These are phyloP conservation scores for Gonatopus flavifemur DNA, from an alignment of 1,140 invertebrate species.

Conservation along the genomic window DNA sequence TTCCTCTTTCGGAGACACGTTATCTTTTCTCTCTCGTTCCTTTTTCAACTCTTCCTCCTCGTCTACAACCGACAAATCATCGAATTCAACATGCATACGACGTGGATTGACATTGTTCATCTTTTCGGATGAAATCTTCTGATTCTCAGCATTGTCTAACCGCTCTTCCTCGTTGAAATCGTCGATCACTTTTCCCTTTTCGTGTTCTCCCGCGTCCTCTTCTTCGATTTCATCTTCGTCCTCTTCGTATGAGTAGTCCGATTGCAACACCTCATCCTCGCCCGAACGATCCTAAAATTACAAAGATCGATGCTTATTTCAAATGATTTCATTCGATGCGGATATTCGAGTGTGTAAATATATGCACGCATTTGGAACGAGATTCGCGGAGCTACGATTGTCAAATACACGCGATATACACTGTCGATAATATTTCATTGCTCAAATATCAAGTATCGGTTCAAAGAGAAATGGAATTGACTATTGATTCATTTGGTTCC, in stretches of 20 bases:
- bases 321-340: no score
- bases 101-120: constrained; percentile 26
- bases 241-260: constrained; percentile 38
- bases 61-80: constrained; percentile 73
- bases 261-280: constrained; percentile 40
- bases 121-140: constrained; percentile 47
- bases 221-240: constrained; percentile 39
- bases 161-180: constrained; percentile 34
- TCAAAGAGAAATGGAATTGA: no score
- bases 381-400: no score
- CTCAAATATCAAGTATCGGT: no score
- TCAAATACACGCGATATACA: no score
- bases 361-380: no score
- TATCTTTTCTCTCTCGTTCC: constrained; percentile 33
- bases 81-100: constrained; percentile 65
- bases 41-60: constrained; percentile 65
- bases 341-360: no score
- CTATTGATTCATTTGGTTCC: no score
- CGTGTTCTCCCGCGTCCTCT: constrained; percentile 30
- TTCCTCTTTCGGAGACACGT: constrained; percentile 3
- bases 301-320: no score
- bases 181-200: constrained; percentile 8
- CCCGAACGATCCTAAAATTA: constrained; percentile 54
- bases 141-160: constrained; percentile 49
- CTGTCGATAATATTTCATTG: no score